Conservation (phyloP, 2,113 vertebrate species). For the Pyrgilauda ruficollis region DNA sequence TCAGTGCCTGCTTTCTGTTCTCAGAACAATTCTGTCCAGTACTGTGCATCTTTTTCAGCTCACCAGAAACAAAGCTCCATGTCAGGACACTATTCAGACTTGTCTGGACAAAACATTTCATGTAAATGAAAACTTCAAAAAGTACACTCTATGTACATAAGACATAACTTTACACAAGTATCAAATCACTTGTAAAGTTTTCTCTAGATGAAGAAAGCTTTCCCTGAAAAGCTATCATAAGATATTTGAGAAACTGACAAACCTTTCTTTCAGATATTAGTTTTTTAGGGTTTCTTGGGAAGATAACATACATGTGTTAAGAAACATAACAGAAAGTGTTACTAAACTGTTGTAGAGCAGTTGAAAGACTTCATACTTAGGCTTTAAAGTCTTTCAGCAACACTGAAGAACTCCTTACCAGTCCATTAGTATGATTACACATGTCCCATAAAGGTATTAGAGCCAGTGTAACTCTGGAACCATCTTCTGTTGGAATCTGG, state of each 20-base stretch:
- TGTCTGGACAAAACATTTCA: not conserved
- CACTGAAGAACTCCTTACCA: slow-evolving; percentile 77
- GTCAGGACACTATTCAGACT: not conserved
- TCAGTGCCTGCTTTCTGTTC: not conserved
- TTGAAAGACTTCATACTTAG: slow-evolving; percentile 3
- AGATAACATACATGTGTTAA: not conserved
- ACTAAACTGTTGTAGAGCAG: not conserved
- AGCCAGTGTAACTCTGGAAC: slow-evolving; percentile 91
- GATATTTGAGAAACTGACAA: not conserved
- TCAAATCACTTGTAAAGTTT: not conserved
- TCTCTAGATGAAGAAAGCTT: not conserved
- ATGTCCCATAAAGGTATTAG: slow-evolving; percentile 98
- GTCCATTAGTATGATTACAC: slow-evolving; percentile 97
- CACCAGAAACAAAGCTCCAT: not conserved
- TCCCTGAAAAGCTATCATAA: not conserved
- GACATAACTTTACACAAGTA: not conserved
- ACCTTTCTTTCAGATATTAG: not conserved
- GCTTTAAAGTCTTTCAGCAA: not conserved
- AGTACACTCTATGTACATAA: not conserved
- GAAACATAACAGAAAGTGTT: not conserved
- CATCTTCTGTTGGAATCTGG: slow-evolving; percentile 97
- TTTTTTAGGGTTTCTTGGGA: not conserved
- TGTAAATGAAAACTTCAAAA: not conserved
- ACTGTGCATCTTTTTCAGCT: not conserved
- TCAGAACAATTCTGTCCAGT: not conserved